These are phyloP conservation scores for Darevskia nairensis DNA, from an alignment of 2,797 vertebrate genomes.

Conservation along the genomic window DNA sequence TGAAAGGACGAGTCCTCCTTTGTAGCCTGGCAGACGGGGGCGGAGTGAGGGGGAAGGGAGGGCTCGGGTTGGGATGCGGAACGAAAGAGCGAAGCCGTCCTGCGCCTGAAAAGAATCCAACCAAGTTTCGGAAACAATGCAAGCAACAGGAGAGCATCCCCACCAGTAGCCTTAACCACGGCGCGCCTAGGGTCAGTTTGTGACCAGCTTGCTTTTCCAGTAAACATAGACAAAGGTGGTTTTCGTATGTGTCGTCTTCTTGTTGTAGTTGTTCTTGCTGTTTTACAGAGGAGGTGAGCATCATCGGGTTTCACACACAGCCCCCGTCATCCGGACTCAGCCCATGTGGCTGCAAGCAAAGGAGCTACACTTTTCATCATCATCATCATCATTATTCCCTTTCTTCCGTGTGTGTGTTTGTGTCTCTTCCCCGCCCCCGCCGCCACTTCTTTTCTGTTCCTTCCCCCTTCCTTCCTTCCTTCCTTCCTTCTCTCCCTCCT, in stretches of 20 bases:
- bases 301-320: not conserved
- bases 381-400: not conserved
- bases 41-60: not conserved
- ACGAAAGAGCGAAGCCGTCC: not conserved
- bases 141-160: not conserved
- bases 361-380: not conserved
- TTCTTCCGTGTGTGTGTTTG: conserved; percentile 9
- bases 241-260: not conserved
- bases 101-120: not conserved
- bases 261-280: not conserved
- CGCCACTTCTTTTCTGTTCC: not conserved
- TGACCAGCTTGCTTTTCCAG: not conserved
- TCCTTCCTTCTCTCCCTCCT: conserved; percentile 13
- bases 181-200: not conserved
- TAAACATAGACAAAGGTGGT: not conserved
- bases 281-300: not conserved
- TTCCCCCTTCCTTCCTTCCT: not conserved
- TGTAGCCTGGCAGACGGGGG: too few species aligned
- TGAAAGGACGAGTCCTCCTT: not conserved
- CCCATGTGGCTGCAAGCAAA: not conserved
- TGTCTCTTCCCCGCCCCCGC: not conserved
- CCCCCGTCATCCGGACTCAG: not conserved
- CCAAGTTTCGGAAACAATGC: not conserved
- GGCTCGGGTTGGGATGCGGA: not conserved
- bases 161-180: not conserved